Evolutionary conservation across 2,888 invertebrate genomes (phyloP), one percentile per base, ranked within the genome.

Genomic region (Dermolepida albohirtum): DNA sequence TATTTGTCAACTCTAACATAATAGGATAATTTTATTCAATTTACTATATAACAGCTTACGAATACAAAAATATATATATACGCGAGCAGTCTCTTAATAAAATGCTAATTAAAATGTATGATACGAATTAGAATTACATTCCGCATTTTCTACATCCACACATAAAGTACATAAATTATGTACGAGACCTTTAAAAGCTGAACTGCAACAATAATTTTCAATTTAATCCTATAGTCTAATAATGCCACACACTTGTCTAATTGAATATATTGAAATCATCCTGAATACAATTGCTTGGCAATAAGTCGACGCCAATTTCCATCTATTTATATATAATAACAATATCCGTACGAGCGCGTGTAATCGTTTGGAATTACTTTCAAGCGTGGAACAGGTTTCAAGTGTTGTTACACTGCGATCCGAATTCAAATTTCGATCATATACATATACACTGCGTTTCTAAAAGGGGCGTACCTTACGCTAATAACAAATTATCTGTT

Each of bases 401-500:
- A 6, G 34, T 34, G 34, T 34, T 44, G 59, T 47, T 62, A 62
- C 59, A 10, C 34, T 7, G 10, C 59, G 59, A 10, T 47, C 59
- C 59, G 47, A 47, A 62, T 62, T 62, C 59, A 62, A 62, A 62
- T 62, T 62, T 62, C 59, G 59, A 47, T 34, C 47, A 29, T 34
- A 47, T 62, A 62, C 10, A 10, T 34, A 34, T 34, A 34, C 6
- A 10, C 8, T 34, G 34, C 5, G 47, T 62, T 34, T 62, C 39
- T 17, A 47, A 62, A 47, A 34, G 59, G 59, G 47, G 52, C 40
- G 51, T 62, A 44, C 34, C 34, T 34, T 34, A 34, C 51, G 52
- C 43, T 50, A 66, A 66, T 59, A 64, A 65, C 49, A 67, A 69
- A 66, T 68, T 64, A 69, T 69, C 67, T 34, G 52, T 66, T 70